Evolutionary conservation across 1,140 invertebrate genomes (phyloP).

Genomic region (Paramacrobiotus metropolitanus): DNA sequence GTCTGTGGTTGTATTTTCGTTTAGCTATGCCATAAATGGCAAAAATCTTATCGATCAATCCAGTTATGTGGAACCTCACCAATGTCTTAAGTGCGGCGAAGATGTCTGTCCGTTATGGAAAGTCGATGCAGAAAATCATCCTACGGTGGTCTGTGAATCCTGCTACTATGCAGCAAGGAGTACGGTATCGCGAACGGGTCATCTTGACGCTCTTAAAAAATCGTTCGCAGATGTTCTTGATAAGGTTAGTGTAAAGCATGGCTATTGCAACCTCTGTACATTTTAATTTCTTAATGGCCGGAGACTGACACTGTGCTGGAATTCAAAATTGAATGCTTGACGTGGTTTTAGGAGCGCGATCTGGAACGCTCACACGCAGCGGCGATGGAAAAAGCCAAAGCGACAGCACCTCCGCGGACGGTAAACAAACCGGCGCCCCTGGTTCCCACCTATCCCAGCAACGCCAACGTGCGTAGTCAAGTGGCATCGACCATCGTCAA

Average conservation of each 20-base stretch:
- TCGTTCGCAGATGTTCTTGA: background rate
- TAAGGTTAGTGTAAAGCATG: background rate
- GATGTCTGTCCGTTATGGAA: background rate
- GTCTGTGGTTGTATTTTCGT: no score
- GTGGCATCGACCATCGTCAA: no score
- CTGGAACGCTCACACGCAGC: background rate
- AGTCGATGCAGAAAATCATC: background rate
- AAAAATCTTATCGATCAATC: background rate
- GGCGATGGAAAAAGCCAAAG: background rate
- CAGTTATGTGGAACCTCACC: background rate
- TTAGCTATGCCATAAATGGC: background rate
- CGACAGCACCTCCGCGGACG: background rate
- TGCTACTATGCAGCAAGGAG: background rate
- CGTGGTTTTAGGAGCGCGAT: background rate
- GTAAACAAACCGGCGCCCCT: no score
- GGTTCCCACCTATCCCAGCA: no score
- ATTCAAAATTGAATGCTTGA: background rate
- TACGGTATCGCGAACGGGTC: background rate
- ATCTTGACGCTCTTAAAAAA: background rate
- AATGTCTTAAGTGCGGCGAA: background rate
- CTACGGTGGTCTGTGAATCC: background rate
- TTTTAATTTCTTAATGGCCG: background rate
- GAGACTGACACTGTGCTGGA: no score
- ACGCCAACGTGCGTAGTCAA: no score
- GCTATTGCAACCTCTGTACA: no score